phyloP scores from a whole-genome alignment of 2,113 vertebrate species.

The Abramis brama region DNA sequence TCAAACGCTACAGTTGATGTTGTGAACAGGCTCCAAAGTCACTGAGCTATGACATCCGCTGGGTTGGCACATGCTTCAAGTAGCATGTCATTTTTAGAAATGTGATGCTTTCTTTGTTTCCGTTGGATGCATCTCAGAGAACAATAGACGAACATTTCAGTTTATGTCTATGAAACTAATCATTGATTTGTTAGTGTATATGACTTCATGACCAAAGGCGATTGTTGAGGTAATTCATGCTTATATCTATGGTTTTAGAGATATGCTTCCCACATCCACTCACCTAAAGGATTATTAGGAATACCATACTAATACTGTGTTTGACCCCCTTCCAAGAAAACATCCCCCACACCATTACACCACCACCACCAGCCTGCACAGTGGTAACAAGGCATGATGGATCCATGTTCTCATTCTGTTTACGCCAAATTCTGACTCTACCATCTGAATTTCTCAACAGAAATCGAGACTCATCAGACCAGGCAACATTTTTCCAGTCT shows the following conservation, averaged over 20 bases:
- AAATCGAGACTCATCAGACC: no score
- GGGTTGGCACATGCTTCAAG: constrained; percentile 9
- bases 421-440: no score
- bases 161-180: not conserved
- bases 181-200: not conserved
- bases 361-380: no score
- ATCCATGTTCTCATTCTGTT: no score
- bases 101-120: constrained; percentile 20
- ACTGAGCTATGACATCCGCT: constrained; percentile 48
- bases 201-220: not conserved
- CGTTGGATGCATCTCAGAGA: not conserved
- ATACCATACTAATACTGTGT: no score
- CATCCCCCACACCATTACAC: no score
- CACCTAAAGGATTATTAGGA: no score
- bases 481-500: no score
- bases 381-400: no score
- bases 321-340: no score
- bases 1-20: constrained; percentile 43
- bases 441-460: no score
- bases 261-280: not conserved
- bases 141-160: not conserved
- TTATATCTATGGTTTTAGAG: not conserved
- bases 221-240: not conserved
- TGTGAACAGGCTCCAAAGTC: constrained; percentile 37
- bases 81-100: constrained; percentile 21